Evolutionary conservation across 2,113 vertebrate species (phyloP), one percentile per base, ranked within the genome.

Genomic region (Aphelocoma coerulescens): DNA sequence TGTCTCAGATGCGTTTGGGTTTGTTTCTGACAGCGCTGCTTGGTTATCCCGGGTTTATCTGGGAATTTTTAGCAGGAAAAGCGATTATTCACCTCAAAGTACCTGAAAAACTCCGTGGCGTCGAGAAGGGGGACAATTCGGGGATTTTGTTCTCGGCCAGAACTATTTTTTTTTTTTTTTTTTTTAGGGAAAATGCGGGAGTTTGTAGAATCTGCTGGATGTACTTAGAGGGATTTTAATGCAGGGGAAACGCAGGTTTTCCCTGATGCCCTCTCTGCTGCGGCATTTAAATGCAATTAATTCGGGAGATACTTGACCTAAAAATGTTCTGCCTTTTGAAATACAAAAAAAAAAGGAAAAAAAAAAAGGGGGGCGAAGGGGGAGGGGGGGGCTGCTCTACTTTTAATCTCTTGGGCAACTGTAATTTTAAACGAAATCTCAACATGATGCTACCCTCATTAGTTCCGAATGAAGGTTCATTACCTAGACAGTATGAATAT

Each of bases 401-500:
- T 92, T 95, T 95, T 55, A 95, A 92, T 95, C 89, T 95, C 93
- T 85, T 5, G 80, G 67, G 93, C 73, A 85, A 89, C 73, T 87
- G 93, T 85, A 95, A 91, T 96, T 96, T 89, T 93, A 91, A 96
- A 91, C 41, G 93, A 95, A 95, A 95, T 96, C 94, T 94, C 94
- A 89, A 96, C 79, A 88, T 22, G 95, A 91, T 95, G 95, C 91
- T 84, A 87, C 95, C 76, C 88, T 95, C 84, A 92, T 98, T 96
- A 95, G 97, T 97, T 97, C 91, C 91, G 80, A 96, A 90, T 96
- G 96, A 97, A 93, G 95, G 81, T 73, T 84, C 81, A 84, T 84
- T 84, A 84, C 81, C 81, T 46, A 84, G 81, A 84, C 81, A 72
- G 26, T 32, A 91, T 98, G 98, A 97, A 97, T 98, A 98, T 98